Conservation (phyloP, 2,797 vertebrate species). For the Danio kyathit region DNA sequence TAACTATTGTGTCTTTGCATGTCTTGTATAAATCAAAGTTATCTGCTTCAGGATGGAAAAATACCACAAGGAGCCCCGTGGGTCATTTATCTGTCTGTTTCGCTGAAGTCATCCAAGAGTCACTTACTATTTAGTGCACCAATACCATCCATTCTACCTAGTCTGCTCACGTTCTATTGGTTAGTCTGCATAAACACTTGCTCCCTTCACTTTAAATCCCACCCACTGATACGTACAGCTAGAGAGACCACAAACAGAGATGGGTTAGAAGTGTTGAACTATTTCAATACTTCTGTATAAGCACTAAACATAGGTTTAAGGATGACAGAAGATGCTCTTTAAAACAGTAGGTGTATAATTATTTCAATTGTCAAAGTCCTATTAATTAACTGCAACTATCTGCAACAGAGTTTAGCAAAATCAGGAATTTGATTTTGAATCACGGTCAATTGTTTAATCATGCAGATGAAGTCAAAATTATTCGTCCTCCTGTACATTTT, state of each 20-base stretch:
- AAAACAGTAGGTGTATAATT: background rate
- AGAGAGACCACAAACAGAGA: background rate
- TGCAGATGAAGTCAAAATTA: too few species aligned
- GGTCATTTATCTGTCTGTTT: slow-evolving; percentile 62
- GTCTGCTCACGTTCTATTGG: slow-evolving; percentile 20
- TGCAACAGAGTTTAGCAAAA: too few species aligned
- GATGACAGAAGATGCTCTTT: background rate
- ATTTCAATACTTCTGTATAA: background rate
- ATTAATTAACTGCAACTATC: background rate
- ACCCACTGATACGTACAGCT: slow-evolving; percentile 14
- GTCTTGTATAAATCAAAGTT: slow-evolving; percentile 45
- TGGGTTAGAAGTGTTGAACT: background rate
- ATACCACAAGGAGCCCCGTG: slow-evolving; percentile 57
- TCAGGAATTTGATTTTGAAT: too few species aligned
- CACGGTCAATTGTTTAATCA: too few species aligned
- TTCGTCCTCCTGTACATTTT: too few species aligned
- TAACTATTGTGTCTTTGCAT: slow-evolving; percentile 48
- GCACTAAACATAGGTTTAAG: background rate
- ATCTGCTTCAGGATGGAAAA: slow-evolving; percentile 26
- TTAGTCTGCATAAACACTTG: slow-evolving; percentile 37
- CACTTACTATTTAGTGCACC: slow-evolving; percentile 10
- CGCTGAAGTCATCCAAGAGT: slow-evolving; percentile 38
- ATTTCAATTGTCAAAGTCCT: background rate
- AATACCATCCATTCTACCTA: slow-evolving; percentile 1
- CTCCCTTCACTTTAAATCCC: background rate